A percentile compares a stretch with the other conserved stretches of the same genome.
Conservation (phyloP, 2,888 invertebrate species). For the Myopa testacea region DNA sequence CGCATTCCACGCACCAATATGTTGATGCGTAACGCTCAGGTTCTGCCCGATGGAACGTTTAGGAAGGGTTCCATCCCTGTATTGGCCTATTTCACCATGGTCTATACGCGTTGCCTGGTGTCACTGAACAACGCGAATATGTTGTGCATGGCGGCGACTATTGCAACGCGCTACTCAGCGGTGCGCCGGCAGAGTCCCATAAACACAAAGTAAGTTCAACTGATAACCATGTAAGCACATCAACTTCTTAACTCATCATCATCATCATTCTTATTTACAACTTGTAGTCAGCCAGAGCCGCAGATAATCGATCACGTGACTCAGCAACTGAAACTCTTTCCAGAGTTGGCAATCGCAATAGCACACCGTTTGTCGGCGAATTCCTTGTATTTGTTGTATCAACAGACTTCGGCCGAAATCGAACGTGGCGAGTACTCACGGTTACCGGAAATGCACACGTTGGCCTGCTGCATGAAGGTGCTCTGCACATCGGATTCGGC, state of each 20-base stretch:
- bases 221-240: too few relatives aligned
- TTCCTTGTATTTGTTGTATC: constrained; percentile 84
- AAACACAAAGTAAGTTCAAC: constrained; percentile 74
- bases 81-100: constrained; percentile 88
- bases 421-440: constrained; percentile 82
- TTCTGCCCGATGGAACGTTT: constrained; percentile 90
- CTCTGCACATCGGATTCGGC: constrained; percentile 80
- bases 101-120: constrained; percentile 87
- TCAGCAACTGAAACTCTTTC: constrained; percentile 92
- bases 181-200: constrained; percentile 89
- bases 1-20: constrained; percentile 88
- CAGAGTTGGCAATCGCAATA: constrained; percentile 82
- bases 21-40: constrained; percentile 93
- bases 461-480: constrained; percentile 91
- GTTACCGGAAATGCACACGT: constrained; percentile 86
- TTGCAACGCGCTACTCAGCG: constrained; percentile 90
- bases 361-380: constrained; percentile 79
- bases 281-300: constrained; percentile 80
- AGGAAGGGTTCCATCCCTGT: constrained; percentile 83
- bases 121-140: constrained; percentile 78
- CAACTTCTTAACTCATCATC: neutral
- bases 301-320: constrained; percentile 93
- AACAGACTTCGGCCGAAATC: constrained; percentile 80
- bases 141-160: constrained; percentile 83
- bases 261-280: too few relatives aligned